phyloP scores from a whole-genome alignment of 2,888 invertebrate species.

The Pristionchus fissidentatus region DNA sequence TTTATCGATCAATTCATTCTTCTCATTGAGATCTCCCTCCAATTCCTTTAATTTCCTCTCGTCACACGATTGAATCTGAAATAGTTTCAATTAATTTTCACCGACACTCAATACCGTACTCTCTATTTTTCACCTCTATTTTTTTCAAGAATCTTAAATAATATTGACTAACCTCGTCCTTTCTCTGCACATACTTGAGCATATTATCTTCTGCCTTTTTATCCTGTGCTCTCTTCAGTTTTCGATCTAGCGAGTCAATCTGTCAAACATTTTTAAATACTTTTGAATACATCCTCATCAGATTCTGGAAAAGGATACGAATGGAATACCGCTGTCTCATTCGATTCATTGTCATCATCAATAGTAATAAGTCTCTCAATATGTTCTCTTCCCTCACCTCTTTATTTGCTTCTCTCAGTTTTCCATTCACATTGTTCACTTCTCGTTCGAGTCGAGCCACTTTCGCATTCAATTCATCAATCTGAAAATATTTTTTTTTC shows the following conservation, averaged over 20 bases:
- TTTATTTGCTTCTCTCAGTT: background rate
- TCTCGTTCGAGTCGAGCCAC: background rate
- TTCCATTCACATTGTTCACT: background rate
- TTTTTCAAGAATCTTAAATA: background rate
- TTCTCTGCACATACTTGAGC: background rate
- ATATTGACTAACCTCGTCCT: background rate
- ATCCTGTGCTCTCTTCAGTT: background rate
- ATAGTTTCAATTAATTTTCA: background rate
- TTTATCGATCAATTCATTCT: constrained; percentile 36
- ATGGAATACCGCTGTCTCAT: no score
- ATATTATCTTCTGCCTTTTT: background rate
- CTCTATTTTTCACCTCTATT: background rate
- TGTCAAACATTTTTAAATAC: no score
- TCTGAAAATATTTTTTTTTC: background rate
- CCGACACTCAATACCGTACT: background rate
- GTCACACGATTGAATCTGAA: constrained; percentile 21
- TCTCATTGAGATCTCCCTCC: constrained; percentile 46
- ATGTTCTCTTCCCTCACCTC: background rate
- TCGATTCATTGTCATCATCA: no score
- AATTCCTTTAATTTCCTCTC: constrained; percentile 42
- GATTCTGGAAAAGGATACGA: no score
- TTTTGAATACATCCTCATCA: no score
- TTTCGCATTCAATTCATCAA: background rate
- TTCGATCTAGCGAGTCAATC: background rate
- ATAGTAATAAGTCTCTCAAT: background rate